A percentile compares a stretch with the other conserved stretches of the same genome.
phyloP scores from a whole-genome alignment of 2,888 invertebrate species.

The Xestoiulus laeticollis region DNA sequence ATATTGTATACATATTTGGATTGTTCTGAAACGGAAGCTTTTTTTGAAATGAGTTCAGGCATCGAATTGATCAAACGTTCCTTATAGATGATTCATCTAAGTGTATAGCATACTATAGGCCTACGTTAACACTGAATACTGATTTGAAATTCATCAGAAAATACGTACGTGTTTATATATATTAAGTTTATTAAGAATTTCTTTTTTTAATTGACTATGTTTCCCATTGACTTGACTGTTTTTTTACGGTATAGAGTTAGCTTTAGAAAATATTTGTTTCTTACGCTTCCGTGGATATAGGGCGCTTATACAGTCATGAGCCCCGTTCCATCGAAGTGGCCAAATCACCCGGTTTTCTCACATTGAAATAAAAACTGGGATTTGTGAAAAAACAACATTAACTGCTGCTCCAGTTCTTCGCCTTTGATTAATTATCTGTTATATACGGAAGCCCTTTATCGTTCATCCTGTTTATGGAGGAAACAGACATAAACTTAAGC shows the following conservation, averaged over 20 bases:
- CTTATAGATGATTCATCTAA: too few species aligned
- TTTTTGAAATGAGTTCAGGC: too few species aligned
- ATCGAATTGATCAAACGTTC: too few species aligned
- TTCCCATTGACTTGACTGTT: background rate
- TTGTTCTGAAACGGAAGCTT: too few species aligned
- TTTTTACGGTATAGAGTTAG: background rate
- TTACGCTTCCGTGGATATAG: background rate
- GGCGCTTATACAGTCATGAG: background rate
- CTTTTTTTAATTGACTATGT: background rate
- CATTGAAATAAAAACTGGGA: background rate
- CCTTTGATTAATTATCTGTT: conserved; percentile 47
- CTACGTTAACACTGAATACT: too few species aligned
- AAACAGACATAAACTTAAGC: conserved; percentile 41
- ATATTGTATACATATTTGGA: too few species aligned
- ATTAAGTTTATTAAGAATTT: background rate
- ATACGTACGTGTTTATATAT: background rate
- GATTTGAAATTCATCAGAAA: too few species aligned
- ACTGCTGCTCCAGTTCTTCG: conserved; percentile 24
- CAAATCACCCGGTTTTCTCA: background rate
- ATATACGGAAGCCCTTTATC: conserved; percentile 44
- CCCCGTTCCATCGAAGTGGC: background rate
- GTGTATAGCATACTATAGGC: too few species aligned
- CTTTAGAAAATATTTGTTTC: background rate
- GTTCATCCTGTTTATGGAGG: conserved; percentile 45
- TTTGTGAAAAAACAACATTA: conserved; percentile 17